A percentile compares a stretch with the other conserved stretches of the same genome.
These are phyloP conservation scores for Adineta ricciae DNA, from an alignment of 2,888 invertebrate species.

Conservation along the genomic window DNA sequence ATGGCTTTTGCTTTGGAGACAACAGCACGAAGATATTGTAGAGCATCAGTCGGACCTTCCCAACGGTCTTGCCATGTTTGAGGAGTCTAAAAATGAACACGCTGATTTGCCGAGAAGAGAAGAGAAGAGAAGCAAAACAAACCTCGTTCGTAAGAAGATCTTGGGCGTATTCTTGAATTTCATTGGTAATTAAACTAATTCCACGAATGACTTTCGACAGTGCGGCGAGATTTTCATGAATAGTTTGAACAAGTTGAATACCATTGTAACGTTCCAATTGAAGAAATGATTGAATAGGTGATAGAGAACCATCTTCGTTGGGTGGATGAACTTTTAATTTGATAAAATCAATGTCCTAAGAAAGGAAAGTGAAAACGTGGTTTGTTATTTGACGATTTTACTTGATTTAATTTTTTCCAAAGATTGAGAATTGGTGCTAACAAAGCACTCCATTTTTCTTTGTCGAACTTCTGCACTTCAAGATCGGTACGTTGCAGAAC, in stretches of 20 bases:
- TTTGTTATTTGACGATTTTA: slow-evolving; percentile 36
- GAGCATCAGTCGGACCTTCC: slow-evolving; percentile 60
- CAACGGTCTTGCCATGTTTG: slow-evolving; percentile 61
- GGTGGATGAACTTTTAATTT: background rate
- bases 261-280: slow-evolving; percentile 58
- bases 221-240: slow-evolving; percentile 58
- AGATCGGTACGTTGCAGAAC: slow-evolving; percentile 50
- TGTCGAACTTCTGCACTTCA: slow-evolving; percentile 52
- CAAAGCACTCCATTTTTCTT: slow-evolving; percentile 57
- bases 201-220: slow-evolving; percentile 59
- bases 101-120: too few species aligned
- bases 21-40: slow-evolving; percentile 56
- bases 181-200: slow-evolving; percentile 53
- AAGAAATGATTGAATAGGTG: slow-evolving; percentile 58
- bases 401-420: slow-evolving; percentile 68
- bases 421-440: slow-evolving; percentile 63
- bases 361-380: background rate
- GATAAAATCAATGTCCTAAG: background rate
- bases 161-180: slow-evolving; percentile 52
- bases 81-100: slow-evolving; percentile 57
- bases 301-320: slow-evolving; percentile 38
- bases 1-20: slow-evolving; percentile 55
- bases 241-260: slow-evolving; percentile 56
- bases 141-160: slow-evolving; percentile 57
- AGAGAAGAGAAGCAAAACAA: slow-evolving; percentile 27